Evolutionary conservation across 2,797 vertebrate genomes (phyloP).

Genomic region (Peromyscus eremicus): DNA sequence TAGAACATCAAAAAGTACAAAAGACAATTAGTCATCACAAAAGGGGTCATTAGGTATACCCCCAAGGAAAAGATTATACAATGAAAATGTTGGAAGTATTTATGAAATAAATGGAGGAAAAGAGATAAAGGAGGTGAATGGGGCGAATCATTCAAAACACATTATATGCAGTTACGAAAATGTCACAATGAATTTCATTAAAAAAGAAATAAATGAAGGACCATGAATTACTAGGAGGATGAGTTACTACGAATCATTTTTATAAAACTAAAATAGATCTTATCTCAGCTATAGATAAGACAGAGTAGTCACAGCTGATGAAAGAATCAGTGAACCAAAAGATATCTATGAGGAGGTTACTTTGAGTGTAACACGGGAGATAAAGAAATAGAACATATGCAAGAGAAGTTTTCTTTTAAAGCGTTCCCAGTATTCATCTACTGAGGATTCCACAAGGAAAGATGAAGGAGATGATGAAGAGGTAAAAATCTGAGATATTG

Average conservation of each 20-base stretch:
- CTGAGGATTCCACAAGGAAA: background rate
- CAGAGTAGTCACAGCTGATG: background rate
- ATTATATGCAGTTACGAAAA: background rate
- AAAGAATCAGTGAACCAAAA: background rate
- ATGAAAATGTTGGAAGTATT: background rate
- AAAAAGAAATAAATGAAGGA: constrained; percentile 13
- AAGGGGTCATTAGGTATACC: background rate
- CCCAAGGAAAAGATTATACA: background rate
- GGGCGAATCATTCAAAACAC: background rate
- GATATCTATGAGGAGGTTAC: background rate
- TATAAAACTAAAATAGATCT: background rate
- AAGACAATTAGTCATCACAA: background rate
- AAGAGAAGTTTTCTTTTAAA: background rate
- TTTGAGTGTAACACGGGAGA: background rate
- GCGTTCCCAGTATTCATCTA: background rate
- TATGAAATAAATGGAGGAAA: background rate
- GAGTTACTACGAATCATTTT: background rate
- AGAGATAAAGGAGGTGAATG: background rate
- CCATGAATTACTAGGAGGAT: background rate
- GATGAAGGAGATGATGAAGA: background rate
- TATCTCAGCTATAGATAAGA: background rate
- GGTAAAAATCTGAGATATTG: background rate
- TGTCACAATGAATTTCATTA: background rate
- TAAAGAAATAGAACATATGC: background rate
- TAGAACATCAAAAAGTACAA: background rate